These are phyloP conservation scores for Schizopygopsis malacanthus DNA, from an alignment of 2,797 vertebrate genomes.

Conservation along the genomic window DNA sequence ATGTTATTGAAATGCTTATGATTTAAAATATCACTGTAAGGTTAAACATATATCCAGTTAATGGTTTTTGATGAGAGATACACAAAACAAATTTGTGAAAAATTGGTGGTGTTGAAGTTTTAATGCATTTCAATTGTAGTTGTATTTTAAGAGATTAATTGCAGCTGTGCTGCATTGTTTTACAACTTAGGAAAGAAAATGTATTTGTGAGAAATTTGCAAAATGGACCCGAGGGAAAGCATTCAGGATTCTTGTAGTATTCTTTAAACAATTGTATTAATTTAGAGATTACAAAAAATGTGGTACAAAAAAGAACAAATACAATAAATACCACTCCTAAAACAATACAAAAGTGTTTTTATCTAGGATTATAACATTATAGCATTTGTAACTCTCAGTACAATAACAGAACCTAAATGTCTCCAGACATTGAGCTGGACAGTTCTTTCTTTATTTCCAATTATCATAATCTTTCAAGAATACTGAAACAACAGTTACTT, in stretches of 20 bases:
- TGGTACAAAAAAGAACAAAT: slow-evolving; percentile 62
- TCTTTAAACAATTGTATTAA: slow-evolving; percentile 37
- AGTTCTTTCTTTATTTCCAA: not conserved
- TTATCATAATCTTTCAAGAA: not conserved
- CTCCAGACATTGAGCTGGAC: slow-evolving; percentile 17
- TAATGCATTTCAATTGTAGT: slow-evolving; percentile 26
- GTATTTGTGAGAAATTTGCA: not conserved
- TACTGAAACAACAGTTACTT: not conserved
- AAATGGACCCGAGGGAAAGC: not conserved
- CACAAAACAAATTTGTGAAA: not conserved
- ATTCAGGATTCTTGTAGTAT: not conserved
- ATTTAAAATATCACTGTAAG: not conserved
- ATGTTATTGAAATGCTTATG: not conserved
- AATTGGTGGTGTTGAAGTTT: slow-evolving; percentile 9
- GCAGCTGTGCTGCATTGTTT: slow-evolving; percentile 19
- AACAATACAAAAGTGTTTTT: slow-evolving; percentile 48
- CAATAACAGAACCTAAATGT: slow-evolving; percentile 45
- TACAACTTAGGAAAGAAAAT: not conserved
- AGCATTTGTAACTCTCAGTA: slow-evolving; percentile 46
- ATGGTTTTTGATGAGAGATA: slow-evolving; percentile 41
- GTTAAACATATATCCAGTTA: not conserved
- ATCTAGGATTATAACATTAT: slow-evolving; percentile 51
- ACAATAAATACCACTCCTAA: slow-evolving; percentile 51
- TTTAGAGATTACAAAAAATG: slow-evolving; percentile 55
- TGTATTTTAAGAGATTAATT: not conserved